Percentiles rank a stretch among this genome's conserved stretches.
Evolutionary conservation across 1,140 invertebrate genomes (phyloP).

Genomic region (Drosophila erecta): DNA sequence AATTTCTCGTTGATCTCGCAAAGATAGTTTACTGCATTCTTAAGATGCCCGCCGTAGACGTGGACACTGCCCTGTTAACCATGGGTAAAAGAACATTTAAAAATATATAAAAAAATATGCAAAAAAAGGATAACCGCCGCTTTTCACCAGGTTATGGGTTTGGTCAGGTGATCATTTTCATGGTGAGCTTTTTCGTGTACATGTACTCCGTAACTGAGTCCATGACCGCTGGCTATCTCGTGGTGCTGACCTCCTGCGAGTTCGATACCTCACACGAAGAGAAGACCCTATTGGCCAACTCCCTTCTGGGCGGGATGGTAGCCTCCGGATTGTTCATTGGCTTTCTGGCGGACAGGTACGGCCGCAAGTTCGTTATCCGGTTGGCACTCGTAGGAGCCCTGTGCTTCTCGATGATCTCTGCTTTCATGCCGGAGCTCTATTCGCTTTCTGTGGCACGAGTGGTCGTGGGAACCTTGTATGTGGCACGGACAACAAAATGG

Average conservation of each 20-base stretch:
- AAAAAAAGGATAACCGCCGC: too few relatives aligned
- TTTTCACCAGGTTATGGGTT: constrained; percentile 23
- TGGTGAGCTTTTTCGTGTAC: background rate
- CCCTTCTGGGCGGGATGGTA: constrained; percentile 16
- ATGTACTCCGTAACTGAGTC: constrained; percentile 8
- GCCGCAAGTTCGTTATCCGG: background rate
- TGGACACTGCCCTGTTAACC: constrained; percentile 21
- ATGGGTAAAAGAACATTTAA: constrained; percentile 23
- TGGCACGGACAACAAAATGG: background rate
- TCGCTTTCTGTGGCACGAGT: background rate
- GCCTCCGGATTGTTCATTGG: constrained; percentile 22
- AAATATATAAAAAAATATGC: too few relatives aligned
- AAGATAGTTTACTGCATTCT: background rate
- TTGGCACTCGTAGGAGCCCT: background rate
- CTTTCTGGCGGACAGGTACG: constrained; percentile 17
- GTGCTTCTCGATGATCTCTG: background rate
- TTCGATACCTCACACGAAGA: background rate
- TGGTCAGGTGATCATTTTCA: constrained; percentile 12
- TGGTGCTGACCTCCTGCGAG: constrained; percentile 22
- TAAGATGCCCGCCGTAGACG: constrained; percentile 12
- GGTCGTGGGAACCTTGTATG: constrained; percentile 21
- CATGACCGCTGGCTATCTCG: constrained; percentile 11
- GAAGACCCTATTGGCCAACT: constrained; percentile 11
- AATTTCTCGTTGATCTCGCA: background rate
- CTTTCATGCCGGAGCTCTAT: constrained; percentile 27